Base-by-base conservation (phyloP, 2,797 vertebrate genomes). In the Pangasius djambal region DNA sequence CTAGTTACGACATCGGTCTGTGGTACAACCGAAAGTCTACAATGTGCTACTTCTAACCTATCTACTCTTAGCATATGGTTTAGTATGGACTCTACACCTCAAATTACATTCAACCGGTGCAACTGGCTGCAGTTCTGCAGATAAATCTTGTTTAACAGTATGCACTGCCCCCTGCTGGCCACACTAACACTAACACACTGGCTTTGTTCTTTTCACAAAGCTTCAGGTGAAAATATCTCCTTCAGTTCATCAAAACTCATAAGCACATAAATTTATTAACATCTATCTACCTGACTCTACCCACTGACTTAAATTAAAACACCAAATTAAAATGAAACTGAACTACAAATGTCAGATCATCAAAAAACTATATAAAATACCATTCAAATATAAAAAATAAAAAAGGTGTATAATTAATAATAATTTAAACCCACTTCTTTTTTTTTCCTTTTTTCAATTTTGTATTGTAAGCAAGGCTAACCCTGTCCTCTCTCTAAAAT, bases 121-220 rank as follows among this genome's bases (percentile, higher is more conserved):
- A 61, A 40, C 34, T 63, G 5, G 31, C 81, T 44, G 59, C 59
- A 65, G 59, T 8, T 28, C 59, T 22, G 1, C 44, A 69, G 28
- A 12, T n/a, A 18, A 8, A 18, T 28, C 13, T 0, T 31, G 31
- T 40, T 84, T 50, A 3, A 10, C 34, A 22, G 67, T 57, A n/a
- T 63, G 9, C 85, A 90, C 87, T 83, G 89, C 87, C 91, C 82
- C 88, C 91, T 92, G 82, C 70, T 90, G 92, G 83, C 10, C n/a
- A 34, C n/a, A 55, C n/a, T 0, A 55, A 34, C n/a, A 55, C n/a
- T 0, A 55, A 69, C 83, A 65, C 18, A n/a, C 1, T 44, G 28
- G 20, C 31, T 31, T 31, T 3, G 18, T 81, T 5, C 18, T 18
- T 40, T 4, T 13, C 4, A 55, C 7, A 18, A 28, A 61, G 20